phyloP scores from a whole-genome alignment of 2,113 vertebrate genomes.

The Irena cyanogastra region DNA sequence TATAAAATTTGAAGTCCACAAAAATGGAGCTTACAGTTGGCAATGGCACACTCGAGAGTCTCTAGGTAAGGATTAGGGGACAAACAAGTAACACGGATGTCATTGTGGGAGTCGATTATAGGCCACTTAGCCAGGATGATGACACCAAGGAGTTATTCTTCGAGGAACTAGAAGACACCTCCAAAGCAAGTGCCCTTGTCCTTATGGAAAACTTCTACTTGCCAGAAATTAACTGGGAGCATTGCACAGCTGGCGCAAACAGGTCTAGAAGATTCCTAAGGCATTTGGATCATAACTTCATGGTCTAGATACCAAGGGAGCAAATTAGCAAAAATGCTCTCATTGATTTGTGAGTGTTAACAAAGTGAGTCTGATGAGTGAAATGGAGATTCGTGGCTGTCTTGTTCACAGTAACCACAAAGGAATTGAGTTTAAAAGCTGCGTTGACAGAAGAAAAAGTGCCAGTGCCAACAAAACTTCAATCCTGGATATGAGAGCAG shows the following conservation, averaged over 20 bases:
- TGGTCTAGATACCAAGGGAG: not conserved
- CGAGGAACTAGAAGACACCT: not conserved
- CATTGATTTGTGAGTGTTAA: not conserved
- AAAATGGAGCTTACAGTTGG: not conserved
- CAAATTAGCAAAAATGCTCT: not conserved
- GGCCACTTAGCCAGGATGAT: not conserved
- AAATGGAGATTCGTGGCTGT: not conserved
- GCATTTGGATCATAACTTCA: not conserved
- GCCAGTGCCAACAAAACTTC: not conserved
- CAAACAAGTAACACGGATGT: not conserved
- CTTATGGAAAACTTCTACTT: not conserved
- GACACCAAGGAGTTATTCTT: not conserved
- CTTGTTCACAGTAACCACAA: not conserved
- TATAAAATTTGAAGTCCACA: not conserved
- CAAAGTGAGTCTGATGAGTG: not conserved
- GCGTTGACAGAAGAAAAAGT: not conserved
- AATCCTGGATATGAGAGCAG: rapidly evolving
- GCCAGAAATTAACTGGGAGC: not conserved
- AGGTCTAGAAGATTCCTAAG: not conserved
- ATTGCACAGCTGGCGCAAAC: not conserved
- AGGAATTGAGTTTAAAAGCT: not conserved
- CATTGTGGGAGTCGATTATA: not conserved
- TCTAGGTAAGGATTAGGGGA: not conserved
- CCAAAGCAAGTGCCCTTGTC: not conserved
- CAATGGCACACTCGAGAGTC: not conserved